A percentile compares a stretch with the other conserved stretches of the same genome.
Conservation (phyloP, 2,888 invertebrate genomes). For the Leptopilina drosophilae region DNA sequence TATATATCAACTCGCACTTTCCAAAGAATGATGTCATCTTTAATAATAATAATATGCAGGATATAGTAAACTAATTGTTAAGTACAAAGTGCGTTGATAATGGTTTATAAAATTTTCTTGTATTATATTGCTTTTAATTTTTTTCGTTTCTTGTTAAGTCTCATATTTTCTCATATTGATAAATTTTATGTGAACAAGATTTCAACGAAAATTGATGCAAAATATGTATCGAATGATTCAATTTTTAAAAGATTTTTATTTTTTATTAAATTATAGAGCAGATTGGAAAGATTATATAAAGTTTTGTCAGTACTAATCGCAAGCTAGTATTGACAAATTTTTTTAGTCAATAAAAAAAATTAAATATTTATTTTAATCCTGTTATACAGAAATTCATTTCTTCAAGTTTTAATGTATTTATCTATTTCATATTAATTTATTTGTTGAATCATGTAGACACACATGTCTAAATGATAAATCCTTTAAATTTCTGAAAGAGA, state of each 20-base stretch:
- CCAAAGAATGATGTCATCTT: constrained; percentile 27
- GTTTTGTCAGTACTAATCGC: background rate
- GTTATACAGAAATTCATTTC: background rate
- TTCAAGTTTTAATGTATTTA: constrained; percentile 1
- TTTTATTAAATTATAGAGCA: constrained; percentile 8
- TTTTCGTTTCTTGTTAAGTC: constrained; percentile 22
- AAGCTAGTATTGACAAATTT: constrained; percentile 6
- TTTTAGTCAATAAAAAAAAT: background rate
- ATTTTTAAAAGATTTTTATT: background rate
- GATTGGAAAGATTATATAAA: background rate
- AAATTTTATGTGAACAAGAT: background rate
- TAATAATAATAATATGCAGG: constrained; percentile 11
- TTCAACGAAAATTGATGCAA: background rate
- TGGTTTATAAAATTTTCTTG: constrained; percentile 28
- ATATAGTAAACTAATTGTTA: constrained; percentile 44
- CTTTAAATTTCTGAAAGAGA: background rate
- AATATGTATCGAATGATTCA: background rate
- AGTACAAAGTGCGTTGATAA: constrained; percentile 48
- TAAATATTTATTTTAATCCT: constrained; percentile 9
- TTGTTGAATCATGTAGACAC: background rate
- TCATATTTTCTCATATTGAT: background rate
- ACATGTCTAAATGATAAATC: background rate
- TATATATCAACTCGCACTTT: background rate
- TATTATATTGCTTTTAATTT: background rate
- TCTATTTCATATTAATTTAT: background rate